These are phyloP conservation scores for Tenualosa thibaudeaui DNA, from an alignment of 2,797 vertebrate genomes.

Conservation along the genomic window DNA sequence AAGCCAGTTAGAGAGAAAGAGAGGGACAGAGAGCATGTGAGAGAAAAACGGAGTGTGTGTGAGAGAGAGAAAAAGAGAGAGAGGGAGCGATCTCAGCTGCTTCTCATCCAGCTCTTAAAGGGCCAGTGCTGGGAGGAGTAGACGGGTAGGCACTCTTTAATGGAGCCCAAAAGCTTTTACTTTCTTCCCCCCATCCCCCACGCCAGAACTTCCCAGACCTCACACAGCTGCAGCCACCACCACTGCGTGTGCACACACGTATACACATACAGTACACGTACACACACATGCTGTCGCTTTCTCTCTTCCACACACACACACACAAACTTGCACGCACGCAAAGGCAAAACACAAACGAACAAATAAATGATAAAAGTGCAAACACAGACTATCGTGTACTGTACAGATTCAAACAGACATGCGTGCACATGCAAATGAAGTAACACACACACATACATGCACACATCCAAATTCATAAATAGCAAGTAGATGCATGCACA, in stretches of 20 bases:
- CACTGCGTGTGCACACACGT: background rate
- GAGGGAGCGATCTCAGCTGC: conserved; percentile 62
- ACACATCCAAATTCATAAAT: background rate
- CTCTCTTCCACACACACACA: background rate
- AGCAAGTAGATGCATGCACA: background rate
- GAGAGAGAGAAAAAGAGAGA: conserved; percentile 35
- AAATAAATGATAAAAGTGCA: background rate
- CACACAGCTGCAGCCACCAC: conserved; percentile 8
- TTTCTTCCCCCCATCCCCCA: conserved; percentile 47
- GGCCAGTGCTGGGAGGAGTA: conserved; percentile 54
- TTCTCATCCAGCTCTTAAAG: conserved; percentile 76
- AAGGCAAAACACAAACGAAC: background rate
- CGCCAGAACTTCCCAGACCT: conserved; percentile 39
- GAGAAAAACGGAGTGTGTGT: background rate
- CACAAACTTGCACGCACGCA: background rate
- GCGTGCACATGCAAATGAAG: background rate
- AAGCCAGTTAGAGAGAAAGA: conserved; percentile 43
- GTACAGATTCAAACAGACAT: background rate
- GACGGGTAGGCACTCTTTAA: conserved; percentile 56
- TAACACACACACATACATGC: conserved; percentile 24
- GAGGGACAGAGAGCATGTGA: conserved; percentile 30
- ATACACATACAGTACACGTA: background rate
- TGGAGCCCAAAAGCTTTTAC: conserved; percentile 46
- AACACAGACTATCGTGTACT: background rate
- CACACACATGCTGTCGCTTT: background rate